Conservation (phyloP, 2,797 vertebrate genomes). For the Alectoris magna region DNA sequence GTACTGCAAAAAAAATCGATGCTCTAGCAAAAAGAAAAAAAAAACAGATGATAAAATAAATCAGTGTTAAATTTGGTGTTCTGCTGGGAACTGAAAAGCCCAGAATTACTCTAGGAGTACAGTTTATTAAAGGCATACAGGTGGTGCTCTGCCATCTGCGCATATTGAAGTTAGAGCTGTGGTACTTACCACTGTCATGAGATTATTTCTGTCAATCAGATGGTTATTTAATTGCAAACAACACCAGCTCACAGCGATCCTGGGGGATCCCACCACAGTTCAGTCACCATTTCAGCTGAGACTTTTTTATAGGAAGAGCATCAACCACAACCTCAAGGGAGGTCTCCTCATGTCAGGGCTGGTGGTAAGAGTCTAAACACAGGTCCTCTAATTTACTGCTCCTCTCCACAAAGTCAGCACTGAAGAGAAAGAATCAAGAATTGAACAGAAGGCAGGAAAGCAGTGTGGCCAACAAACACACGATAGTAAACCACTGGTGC, state of each 20-base stretch:
- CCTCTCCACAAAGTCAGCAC: background rate
- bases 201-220: background rate
- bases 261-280: background rate
- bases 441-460: background rate
- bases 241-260: background rate
- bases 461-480: background rate
- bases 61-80: background rate
- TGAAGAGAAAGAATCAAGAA: background rate
- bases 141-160: background rate
- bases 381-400: background rate
- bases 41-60: background rate
- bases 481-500: background rate
- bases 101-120: rapidly evolving
- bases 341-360: background rate
- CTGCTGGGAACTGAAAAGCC: background rate
- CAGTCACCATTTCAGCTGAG: background rate
- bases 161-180: background rate
- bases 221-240: background rate
- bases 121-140: background rate
- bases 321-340: background rate
- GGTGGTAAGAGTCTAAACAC: background rate
- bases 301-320: background rate
- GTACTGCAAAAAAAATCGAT: background rate
- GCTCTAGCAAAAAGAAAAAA: background rate
- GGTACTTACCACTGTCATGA: background rate